Percentiles rank a stretch among this genome's conserved stretches.
Conservation (phyloP, 2,888 invertebrate species). For the Machimus rusticus region DNA sequence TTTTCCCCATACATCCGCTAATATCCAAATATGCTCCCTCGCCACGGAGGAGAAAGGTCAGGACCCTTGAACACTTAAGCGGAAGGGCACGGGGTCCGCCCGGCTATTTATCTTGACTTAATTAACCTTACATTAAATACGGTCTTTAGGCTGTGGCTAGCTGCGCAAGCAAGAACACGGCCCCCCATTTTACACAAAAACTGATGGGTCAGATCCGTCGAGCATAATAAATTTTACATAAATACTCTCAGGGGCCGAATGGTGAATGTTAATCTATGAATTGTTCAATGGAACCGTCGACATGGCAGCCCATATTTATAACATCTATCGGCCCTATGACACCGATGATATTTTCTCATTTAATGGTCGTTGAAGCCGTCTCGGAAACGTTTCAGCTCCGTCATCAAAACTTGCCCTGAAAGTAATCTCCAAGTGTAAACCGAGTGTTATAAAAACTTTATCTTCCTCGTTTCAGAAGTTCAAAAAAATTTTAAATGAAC, state of each 20-base stretch:
- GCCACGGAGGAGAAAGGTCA: background rate
- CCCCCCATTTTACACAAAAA: background rate
- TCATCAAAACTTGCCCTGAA: background rate
- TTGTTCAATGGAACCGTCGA: background rate
- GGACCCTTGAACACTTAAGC: background rate
- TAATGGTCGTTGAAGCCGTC: background rate
- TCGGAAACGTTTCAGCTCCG: background rate
- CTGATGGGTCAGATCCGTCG: constrained; percentile 12
- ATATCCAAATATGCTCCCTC: background rate
- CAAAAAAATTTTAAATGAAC: background rate
- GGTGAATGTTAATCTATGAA: constrained; percentile 9
- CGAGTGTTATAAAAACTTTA: background rate
- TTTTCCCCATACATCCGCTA: background rate
- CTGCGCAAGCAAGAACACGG: background rate
- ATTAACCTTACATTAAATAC: background rate
- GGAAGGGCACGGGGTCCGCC: background rate
- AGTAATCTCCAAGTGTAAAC: background rate
- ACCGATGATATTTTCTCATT: background rate
- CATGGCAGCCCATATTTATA: background rate
- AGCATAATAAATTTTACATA: constrained; percentile 29
- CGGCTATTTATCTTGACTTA: constrained; percentile 24
- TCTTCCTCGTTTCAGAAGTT: background rate
- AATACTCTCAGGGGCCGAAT: background rate
- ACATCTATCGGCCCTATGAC: background rate
- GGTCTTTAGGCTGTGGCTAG: background rate